Percentiles rank a stretch among this genome's conserved stretches.
Conservation (phyloP, 2,888 invertebrate genomes). For the Epinotia demarniana region DNA sequence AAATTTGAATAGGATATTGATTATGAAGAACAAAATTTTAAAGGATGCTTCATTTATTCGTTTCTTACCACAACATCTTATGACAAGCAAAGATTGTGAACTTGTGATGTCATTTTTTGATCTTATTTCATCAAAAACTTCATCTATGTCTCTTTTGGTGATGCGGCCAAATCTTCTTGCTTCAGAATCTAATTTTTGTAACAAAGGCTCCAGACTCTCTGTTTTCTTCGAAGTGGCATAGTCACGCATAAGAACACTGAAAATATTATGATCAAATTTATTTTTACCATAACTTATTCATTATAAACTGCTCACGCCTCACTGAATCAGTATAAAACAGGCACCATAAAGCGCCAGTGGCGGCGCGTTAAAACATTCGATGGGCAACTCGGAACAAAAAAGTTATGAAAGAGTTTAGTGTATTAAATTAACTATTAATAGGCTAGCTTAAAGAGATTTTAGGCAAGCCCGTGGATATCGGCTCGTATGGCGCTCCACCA, state of each 20-base stretch:
- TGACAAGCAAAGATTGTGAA: constrained; percentile 90
- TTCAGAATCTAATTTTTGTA: constrained; percentile 88
- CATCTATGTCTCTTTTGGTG: constrained; percentile 89
- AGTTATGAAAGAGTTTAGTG: too few species aligned
- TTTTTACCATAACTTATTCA: too few species aligned
- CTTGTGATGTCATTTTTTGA: constrained; percentile 88
- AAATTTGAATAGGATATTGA: too few species aligned
- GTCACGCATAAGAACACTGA: constrained; percentile 85
- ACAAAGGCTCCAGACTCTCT: constrained; percentile 86
- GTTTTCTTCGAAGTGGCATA: constrained; percentile 83
- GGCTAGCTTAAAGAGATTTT: too few species aligned
- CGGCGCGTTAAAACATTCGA: too few species aligned
- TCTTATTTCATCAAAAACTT: constrained; percentile 90
- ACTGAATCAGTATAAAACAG: too few species aligned
- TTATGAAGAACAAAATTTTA: not conserved
- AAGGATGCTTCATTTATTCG: not conserved
- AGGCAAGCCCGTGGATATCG: too few species aligned
- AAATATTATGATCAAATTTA: constrained; percentile 45
- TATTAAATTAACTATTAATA: too few species aligned
- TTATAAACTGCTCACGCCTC: too few species aligned
- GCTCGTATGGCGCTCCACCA: too few species aligned
- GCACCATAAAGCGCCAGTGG: too few species aligned
- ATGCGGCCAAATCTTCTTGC: constrained; percentile 90
- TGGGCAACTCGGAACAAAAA: too few species aligned
- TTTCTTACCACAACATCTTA: constrained; percentile 90